These are phyloP conservation scores for Paedocypris sp. DNA, from an alignment of 2,113 vertebrate genomes.

Conservation along the genomic window DNA sequence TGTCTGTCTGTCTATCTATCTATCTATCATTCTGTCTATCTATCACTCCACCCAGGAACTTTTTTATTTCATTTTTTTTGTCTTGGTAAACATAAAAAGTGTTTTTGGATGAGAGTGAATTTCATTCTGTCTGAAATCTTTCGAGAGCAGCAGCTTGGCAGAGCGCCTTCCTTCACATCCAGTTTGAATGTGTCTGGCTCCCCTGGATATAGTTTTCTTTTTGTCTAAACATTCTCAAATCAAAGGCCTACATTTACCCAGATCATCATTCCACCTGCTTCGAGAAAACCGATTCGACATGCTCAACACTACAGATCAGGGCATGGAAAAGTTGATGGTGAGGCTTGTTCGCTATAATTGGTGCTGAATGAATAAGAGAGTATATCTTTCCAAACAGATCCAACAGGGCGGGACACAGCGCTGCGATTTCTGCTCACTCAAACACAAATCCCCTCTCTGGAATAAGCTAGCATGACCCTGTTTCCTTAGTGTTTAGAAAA, in stretches of 20 bases:
- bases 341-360: constrained; percentile 19
- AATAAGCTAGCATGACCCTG: constrained; percentile 57
- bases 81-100: too few relatives aligned
- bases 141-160: too few relatives aligned
- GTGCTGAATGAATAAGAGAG: constrained; percentile 22
- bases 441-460: constrained; percentile 37
- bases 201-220: background rate
- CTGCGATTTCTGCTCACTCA: constrained; percentile 39
- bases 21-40: too few relatives aligned
- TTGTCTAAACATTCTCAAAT: background rate
- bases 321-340: background rate
- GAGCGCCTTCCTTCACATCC: too few relatives aligned
- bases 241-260: background rate
- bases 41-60: too few relatives aligned
- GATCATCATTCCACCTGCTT: background rate
- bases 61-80: too few relatives aligned
- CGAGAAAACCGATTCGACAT: background rate
- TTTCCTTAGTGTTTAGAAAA: constrained; percentile 54
- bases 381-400: constrained; percentile 12
- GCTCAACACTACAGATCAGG: background rate
- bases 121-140: too few relatives aligned
- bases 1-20: too few relatives aligned
- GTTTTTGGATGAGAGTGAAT: too few relatives aligned
- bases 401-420: constrained; percentile 7
- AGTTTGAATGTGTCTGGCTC: background rate